phyloP scores from a whole-genome alignment of 2,113 vertebrate genomes.

The Acinonyx jubatus region DNA sequence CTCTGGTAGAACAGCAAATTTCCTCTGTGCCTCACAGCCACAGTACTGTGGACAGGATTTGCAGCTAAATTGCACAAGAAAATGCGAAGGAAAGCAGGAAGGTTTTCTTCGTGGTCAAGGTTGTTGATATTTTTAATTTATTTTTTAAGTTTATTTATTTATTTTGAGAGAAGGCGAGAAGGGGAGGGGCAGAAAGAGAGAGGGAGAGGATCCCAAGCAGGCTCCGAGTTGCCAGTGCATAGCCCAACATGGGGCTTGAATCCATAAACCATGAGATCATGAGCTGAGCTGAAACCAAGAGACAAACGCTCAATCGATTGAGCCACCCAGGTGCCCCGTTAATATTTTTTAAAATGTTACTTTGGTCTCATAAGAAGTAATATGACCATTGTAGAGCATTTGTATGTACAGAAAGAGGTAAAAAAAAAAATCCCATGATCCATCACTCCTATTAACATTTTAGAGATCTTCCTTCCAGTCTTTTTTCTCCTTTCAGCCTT shows the following conservation, averaged over 20 bases:
- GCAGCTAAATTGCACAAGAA: not conserved
- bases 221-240: too few species aligned
- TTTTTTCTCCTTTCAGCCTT: not conserved
- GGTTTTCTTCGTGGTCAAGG: not conserved
- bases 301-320: too few species aligned
- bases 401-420: not conserved
- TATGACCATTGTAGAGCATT: not conserved
- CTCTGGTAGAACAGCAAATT: not conserved
- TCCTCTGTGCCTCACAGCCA: not conserved
- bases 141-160: too few species aligned
- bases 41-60: not conserved
- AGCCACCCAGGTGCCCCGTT: not conserved
- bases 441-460: not conserved
- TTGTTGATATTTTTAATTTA: not conserved
- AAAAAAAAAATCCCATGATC: not conserved
- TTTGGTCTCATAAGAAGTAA: not conserved
- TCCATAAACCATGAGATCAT: too few species aligned
- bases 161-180: too few species aligned
- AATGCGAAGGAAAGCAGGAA: too few species aligned
- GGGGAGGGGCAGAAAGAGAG: too few species aligned
- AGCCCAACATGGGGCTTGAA: too few species aligned
- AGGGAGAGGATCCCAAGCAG: too few species aligned
- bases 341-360: not conserved
- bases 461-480: not conserved
- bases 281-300: too few species aligned